Evolutionary conservation across 2,797 vertebrate species (phyloP).

Genomic region (Myotis findleyi): DNA sequence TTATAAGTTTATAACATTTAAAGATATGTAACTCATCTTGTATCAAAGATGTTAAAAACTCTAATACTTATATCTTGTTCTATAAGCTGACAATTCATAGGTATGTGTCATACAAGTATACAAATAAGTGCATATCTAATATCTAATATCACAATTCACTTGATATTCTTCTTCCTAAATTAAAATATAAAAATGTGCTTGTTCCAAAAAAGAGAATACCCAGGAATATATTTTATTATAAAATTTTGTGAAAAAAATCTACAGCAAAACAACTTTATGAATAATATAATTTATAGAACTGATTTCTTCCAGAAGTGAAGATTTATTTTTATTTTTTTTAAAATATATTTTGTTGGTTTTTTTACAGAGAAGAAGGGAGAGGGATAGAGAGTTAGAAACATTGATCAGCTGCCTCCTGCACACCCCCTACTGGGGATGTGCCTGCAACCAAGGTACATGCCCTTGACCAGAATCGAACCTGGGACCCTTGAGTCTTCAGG

Average conservation of each 20-base stretch:
- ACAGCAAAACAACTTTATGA: background rate
- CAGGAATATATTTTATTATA: background rate
- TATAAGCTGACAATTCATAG: background rate
- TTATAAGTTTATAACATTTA: background rate
- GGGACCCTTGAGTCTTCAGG: no score
- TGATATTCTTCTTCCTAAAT: slow-evolving; percentile 34
- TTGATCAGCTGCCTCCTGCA: no score
- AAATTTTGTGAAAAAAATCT: slow-evolving; percentile 15
- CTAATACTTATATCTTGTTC: background rate
- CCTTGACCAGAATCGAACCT: no score
- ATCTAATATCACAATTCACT: background rate
- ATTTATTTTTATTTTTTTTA: background rate
- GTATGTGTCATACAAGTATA: background rate
- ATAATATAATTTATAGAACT: slow-evolving; percentile 48
- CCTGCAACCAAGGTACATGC: no score
- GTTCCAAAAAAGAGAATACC: background rate
- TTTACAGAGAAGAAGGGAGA: no score
- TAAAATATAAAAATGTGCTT: background rate
- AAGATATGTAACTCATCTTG: background rate
- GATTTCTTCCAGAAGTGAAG: slow-evolving; percentile 36
- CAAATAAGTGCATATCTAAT: background rate
- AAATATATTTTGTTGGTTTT: no score
- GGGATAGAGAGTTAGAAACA: no score
- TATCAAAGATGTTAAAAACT: background rate
- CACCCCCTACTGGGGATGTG: no score